phyloP scores from a whole-genome alignment of 2,113 vertebrate species.

The Crotophaga sulcirostris region DNA sequence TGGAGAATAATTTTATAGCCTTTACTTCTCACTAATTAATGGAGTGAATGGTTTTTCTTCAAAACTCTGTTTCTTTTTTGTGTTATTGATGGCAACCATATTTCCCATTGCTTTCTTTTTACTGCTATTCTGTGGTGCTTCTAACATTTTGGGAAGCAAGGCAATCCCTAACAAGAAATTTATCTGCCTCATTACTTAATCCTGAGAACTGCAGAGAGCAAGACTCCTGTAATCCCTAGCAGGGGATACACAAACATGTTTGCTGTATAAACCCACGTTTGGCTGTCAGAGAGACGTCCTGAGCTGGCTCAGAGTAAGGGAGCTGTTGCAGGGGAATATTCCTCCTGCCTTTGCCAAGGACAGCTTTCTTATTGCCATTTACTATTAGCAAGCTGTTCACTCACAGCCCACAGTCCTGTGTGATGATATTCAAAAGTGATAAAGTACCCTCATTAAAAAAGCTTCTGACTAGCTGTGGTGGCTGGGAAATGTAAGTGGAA shows the following conservation, averaged over 20 bases:
- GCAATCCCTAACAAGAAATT: not conserved
- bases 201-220: not conserved
- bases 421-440: not conserved
- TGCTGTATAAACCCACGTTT: not conserved
- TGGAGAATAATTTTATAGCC: not conserved
- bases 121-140: not conserved
- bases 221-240: not conserved
- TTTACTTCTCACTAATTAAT: not conserved
- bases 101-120: not conserved
- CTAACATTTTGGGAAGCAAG: not conserved
- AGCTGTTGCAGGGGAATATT: not conserved
- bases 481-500: not conserved
- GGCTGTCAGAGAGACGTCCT: not conserved
- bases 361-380: not conserved
- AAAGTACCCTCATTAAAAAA: not conserved
- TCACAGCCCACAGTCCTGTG: not conserved
- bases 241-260: rapidly evolving
- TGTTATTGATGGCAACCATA: not conserved
- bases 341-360: not conserved
- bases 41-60: not conserved
- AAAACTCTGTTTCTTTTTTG: not conserved
- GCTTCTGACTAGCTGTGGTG: not conserved
- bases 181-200: not conserved
- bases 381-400: not conserved
- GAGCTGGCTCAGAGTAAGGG: not conserved